Conservation (phyloP, 2,888 invertebrate species). For the Eupithecia inturbata region DNA sequence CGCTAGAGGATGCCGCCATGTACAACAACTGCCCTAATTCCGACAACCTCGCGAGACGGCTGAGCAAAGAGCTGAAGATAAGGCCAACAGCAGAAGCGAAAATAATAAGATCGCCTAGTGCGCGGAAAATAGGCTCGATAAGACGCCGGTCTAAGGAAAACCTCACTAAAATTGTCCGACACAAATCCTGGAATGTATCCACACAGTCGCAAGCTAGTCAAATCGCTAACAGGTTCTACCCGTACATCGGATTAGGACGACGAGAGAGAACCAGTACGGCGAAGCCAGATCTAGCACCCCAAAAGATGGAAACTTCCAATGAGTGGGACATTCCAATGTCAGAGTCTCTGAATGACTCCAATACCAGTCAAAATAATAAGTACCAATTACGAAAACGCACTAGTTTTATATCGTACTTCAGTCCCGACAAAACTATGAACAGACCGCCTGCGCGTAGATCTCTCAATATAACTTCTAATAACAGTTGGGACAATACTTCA, state of each 20-base stretch:
- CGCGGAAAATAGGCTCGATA: slow-evolving; percentile 90
- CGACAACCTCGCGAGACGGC: slow-evolving; percentile 87
- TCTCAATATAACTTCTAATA: slow-evolving; percentile 63
- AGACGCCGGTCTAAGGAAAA: slow-evolving; percentile 88
- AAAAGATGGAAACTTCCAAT: slow-evolving; percentile 54
- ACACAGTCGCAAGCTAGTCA: slow-evolving; percentile 73
- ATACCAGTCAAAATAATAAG: slow-evolving; percentile 61
- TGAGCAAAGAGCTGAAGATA: slow-evolving; percentile 90
- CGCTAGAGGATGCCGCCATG: slow-evolving; percentile 87
- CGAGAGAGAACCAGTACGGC: slow-evolving; percentile 68
- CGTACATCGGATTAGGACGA: slow-evolving; percentile 81
- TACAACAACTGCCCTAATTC: slow-evolving; percentile 84
- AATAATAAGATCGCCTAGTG: slow-evolving; percentile 91
- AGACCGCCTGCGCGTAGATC: slow-evolving; percentile 70
- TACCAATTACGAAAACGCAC: slow-evolving; percentile 68
- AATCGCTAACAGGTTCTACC: slow-evolving; percentile 77
- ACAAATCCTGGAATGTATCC: slow-evolving; percentile 87
- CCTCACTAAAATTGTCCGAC: slow-evolving; percentile 82
- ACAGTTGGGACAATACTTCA: slow-evolving; percentile 65
- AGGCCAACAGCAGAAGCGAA: slow-evolving; percentile 87
- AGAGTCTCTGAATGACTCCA: slow-evolving; percentile 64
- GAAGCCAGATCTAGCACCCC: slow-evolving; percentile 60
- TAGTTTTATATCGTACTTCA: slow-evolving; percentile 67
- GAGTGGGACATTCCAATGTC: slow-evolving; percentile 67
- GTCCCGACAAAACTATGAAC: slow-evolving; percentile 65